phyloP scores from a whole-genome alignment of 2,113 vertebrate species.

The Sterrhoptilus dennistouni region DNA sequence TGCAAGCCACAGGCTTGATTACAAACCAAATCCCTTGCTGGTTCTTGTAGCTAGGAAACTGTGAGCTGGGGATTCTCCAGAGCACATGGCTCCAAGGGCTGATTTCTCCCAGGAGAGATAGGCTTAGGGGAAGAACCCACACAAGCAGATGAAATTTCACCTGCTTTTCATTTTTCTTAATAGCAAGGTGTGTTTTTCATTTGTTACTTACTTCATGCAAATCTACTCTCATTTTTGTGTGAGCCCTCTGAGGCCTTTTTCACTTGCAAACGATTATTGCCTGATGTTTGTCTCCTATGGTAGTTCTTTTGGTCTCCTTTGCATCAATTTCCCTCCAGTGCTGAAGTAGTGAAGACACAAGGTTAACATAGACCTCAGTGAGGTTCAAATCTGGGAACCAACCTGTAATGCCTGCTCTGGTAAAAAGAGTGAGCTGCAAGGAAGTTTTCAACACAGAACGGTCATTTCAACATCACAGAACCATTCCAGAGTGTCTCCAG shows the following conservation, averaged over 20 bases:
- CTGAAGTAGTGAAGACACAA: neutral
- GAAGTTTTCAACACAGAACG: neutral
- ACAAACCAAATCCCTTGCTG: neutral
- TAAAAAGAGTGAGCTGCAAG: neutral
- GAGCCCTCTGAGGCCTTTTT: neutral
- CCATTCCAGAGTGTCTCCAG: neutral
- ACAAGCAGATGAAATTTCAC: neutral
- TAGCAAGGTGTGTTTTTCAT: neutral
- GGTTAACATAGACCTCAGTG: neutral
- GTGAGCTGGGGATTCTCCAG: neutral
- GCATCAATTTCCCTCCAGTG: neutral
- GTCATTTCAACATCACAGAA: neutral
- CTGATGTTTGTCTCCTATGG: neutral
- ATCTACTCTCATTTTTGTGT: neutral
- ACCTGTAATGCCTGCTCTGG: neutral
- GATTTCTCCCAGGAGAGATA: neutral
- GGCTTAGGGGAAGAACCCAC: neutral
- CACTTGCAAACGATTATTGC: neutral
- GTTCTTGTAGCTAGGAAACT: neutral
- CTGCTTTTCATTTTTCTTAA: neutral
- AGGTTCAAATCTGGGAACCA: neutral
- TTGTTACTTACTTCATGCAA: neutral
- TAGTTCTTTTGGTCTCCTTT: neutral
- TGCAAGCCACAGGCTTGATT: neutral
- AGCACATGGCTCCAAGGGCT: neutral